Conservation (phyloP, 2,797 vertebrate species). For the Anisognathus igniventris region DNA sequence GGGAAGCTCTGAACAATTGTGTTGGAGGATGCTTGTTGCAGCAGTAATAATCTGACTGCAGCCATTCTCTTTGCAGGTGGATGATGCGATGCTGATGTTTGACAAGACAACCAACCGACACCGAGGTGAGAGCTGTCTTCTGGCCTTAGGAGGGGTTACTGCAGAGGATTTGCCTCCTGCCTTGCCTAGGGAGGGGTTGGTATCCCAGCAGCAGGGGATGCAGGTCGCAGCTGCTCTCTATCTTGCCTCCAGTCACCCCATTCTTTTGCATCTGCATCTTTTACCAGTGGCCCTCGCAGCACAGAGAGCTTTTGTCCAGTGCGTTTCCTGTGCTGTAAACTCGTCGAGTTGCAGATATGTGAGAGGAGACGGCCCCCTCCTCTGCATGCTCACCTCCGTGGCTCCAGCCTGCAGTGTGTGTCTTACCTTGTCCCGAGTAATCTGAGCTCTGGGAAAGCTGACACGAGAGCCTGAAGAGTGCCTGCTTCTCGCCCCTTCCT, state of each 20-base stretch:
- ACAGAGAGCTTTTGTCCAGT: constrained; percentile 78
- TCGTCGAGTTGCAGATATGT: constrained; percentile 65
- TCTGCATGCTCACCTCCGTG: background rate
- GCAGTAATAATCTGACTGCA: background rate
- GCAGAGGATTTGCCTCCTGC: background rate
- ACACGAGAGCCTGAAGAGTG: constrained; percentile 36
- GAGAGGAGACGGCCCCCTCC: constrained; percentile 41
- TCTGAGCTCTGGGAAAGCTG: constrained; percentile 54
- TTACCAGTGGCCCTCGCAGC: constrained; percentile 43
- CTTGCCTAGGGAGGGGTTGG: constrained; percentile 61
- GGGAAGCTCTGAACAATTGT: background rate
- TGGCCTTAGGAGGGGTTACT: constrained; percentile 17
- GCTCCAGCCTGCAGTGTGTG: constrained; percentile 17
- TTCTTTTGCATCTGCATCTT: constrained; percentile 68
- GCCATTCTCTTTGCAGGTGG: constrained; percentile 82
- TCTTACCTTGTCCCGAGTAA: constrained; percentile 71
- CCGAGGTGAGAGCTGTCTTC: constrained; percentile 85
- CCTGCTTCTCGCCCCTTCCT: constrained; percentile 20
- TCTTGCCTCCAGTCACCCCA: constrained; percentile 66
- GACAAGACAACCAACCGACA: constrained; percentile 99
- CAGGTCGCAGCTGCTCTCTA: constrained; percentile 71
- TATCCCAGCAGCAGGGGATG: constrained; percentile 38
- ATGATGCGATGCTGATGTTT: constrained; percentile 99
- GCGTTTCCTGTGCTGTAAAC: constrained; percentile 72
- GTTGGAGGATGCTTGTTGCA: background rate